Conservation (phyloP, 2,888 invertebrate genomes). For the Erebia aethiops region DNA sequence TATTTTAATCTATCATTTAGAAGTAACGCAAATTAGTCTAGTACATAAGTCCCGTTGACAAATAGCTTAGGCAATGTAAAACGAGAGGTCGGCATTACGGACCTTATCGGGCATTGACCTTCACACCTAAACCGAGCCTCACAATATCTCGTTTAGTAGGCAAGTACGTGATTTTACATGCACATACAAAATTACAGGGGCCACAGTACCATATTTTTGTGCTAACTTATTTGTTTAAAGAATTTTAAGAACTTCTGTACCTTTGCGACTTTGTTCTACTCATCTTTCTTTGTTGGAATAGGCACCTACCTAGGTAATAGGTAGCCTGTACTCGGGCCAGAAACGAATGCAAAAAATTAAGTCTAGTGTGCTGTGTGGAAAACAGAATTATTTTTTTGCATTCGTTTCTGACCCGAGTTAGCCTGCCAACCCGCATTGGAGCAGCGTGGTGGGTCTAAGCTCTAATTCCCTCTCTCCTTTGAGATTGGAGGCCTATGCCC, state of each 20-base stretch:
- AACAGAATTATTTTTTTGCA: no score
- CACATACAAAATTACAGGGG: constrained; percentile 53
- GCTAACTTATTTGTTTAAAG: not conserved
- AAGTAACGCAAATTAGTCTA: not conserved
- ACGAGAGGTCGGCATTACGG: constrained; percentile 66
- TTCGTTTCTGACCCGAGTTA: no score
- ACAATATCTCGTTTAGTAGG: constrained; percentile 49
- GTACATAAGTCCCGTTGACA: constrained; percentile 6
- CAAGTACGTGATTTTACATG: constrained; percentile 10
- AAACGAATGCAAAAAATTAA: no score
- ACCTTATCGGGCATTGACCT: constrained; percentile 82
- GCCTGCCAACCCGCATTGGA: no score
- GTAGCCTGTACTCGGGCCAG: no score
- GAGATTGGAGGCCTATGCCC: no score
- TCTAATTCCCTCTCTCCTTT: no score
- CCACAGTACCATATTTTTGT: constrained; percentile 38
- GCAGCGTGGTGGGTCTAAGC: no score
- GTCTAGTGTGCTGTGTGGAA: no score
- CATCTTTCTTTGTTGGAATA: no score
- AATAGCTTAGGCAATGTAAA: constrained; percentile 23
- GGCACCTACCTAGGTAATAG: no score
- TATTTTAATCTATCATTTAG: no score
- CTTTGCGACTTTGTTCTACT: not conserved
- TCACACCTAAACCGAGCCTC: constrained; percentile 80
- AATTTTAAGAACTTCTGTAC: not conserved